Base-by-base conservation (phyloP, 2,797 vertebrate genomes). In the Phrynocephalus vlangalii region DNA sequence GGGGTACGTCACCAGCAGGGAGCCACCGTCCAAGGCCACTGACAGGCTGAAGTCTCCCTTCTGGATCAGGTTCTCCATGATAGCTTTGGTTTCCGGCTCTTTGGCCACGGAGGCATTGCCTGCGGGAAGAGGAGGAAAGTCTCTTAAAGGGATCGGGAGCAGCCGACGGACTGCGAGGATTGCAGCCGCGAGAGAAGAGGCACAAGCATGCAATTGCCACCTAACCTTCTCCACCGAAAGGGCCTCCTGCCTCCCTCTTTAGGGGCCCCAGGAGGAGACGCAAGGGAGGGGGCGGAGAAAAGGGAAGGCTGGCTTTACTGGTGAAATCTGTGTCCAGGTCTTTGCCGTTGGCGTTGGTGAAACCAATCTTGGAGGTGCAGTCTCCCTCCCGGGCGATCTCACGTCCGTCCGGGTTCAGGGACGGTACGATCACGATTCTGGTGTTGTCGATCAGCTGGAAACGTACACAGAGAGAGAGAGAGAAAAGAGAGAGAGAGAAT, bases 281-380 rank as follows among this genome's bases (percentile, higher is more conserved):
- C 30, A n/a, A 18, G 3, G 60, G 60, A 22, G 4, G 60, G 60
- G 60, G 4, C 0, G 60, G 60, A 3, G 60, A 18, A 15, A 11
- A n/a, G 0, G 1, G 13, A 1, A 11, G 16, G 70, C n/a, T 30
- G 73, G 44, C 48, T 97, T 97, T 94, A 99, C 99, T 98, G 93
- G 98, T 97, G 93, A 99, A 99, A 93, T 99, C 98, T 0, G 96
- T 98, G 96, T 99, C 98, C 93, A 99, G 96, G 82, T 99, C 99
- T 94, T 97, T 99, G 92, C 97, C 97, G 0, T 94, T 97, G 68
- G 96, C 94, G 0, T 99, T 99, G 85, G 95, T 95, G 86, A 96
- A 93, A 83, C 99, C 99, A 6, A 82, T 93, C 50, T 90, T 96
- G 0, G 98, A 99, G 0, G 94, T 95, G 94, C 99, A 99, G 90